phyloP scores from a whole-genome alignment of 2,113 vertebrate species.

The Aegotheles bennettii region DNA sequence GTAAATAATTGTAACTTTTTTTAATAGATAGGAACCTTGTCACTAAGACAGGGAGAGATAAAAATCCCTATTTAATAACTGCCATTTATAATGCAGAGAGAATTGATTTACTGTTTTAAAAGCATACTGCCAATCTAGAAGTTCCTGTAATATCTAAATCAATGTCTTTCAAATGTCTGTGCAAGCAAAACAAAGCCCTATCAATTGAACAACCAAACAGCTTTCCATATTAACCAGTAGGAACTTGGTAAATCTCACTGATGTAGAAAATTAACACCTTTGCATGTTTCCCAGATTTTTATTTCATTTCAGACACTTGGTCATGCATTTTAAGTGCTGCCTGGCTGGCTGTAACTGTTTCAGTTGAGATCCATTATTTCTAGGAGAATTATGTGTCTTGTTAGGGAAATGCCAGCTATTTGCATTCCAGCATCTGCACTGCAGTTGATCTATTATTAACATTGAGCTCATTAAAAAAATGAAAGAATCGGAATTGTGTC shows the following conservation, averaged over 20 bases:
- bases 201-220: conserved; percentile 68
- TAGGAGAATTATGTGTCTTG: conserved; percentile 74
- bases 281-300: conserved; percentile 71
- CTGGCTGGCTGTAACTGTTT: conserved; percentile 69
- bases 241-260: conserved; percentile 75
- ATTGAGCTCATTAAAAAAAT: conserved; percentile 66
- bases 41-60: conserved; percentile 16
- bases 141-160: conserved; percentile 71
- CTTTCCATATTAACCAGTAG: conserved; percentile 73
- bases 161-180: conserved; percentile 69
- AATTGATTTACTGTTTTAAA: conserved; percentile 67
- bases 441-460: conserved; percentile 78
- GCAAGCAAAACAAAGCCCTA: conserved; percentile 69
- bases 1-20: conserved; percentile 13
- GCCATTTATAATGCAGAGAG: conserved; percentile 36
- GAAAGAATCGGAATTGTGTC: conserved; percentile 71
- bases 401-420: conserved; percentile 73
- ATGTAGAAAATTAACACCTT: conserved; percentile 79
- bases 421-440: conserved; percentile 74
- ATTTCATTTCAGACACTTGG: conserved; percentile 73
- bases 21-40: conserved; percentile 32
- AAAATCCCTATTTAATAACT: conserved; percentile 21
- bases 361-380: conserved; percentile 76
- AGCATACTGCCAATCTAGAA: conserved; percentile 48
- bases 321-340: conserved; percentile 71